Percentiles rank a stretch among this genome's conserved stretches.
Evolutionary conservation across 2,113 vertebrate genomes (phyloP).

Genomic region (Muscicapa adusta): DNA sequence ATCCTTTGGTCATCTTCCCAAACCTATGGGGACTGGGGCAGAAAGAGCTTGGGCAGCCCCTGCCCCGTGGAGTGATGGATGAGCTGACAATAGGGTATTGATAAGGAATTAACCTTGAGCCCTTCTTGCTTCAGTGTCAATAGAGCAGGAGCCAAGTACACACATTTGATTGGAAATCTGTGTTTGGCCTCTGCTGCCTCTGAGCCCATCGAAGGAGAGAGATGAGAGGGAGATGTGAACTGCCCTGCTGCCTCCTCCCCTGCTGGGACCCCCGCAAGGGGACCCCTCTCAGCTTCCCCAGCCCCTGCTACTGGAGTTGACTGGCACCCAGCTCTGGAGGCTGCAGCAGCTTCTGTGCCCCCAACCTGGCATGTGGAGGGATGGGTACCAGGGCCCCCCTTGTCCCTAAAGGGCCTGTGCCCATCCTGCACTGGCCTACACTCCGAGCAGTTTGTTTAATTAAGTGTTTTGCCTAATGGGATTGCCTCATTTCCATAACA

Average conservation of each 20-base stretch:
- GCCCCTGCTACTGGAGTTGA: background rate
- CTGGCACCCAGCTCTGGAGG: background rate
- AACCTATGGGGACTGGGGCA: background rate
- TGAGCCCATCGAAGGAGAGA: background rate
- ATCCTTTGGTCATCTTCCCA: background rate
- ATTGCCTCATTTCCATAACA: slow-evolving; percentile 75
- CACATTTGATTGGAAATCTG: slow-evolving; percentile 57
- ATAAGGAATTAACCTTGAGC: slow-evolving; percentile 84
- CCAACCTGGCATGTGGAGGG: background rate
- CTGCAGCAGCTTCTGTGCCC: background rate
- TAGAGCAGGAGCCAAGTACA: slow-evolving; percentile 70
- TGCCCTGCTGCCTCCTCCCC: background rate
- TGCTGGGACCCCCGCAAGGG: accelerated
- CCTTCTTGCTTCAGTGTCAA: slow-evolving; percentile 71
- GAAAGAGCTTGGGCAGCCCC: background rate
- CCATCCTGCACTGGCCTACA: background rate
- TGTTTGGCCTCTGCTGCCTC: slow-evolving; percentile 18
- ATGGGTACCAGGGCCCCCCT: background rate
- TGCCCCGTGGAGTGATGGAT: slow-evolving; percentile 65
- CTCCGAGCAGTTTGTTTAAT: slow-evolving; percentile 70
- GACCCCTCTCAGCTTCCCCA: background rate
- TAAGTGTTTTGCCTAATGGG: slow-evolving; percentile 76
- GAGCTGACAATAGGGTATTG: slow-evolving; percentile 79
- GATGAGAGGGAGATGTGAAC: background rate
- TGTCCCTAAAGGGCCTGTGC: background rate